Conservation (phyloP, 2,113 vertebrate species). For the Lanius ludovicianus region DNA sequence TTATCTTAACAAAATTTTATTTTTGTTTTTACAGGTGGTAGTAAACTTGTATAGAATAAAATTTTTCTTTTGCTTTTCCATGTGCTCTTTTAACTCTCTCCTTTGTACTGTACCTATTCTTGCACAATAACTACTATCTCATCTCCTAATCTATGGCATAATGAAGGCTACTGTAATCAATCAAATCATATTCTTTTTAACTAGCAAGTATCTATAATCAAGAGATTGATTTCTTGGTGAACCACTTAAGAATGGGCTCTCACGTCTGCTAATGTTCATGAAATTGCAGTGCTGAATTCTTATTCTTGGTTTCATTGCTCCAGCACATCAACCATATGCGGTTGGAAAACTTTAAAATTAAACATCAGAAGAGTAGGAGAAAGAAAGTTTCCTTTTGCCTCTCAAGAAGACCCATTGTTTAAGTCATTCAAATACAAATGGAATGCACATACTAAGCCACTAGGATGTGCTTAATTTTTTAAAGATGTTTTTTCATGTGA, state of each 20-base stretch:
- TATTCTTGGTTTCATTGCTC: slow-evolving; percentile 16
- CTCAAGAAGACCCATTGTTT: slow-evolving; percentile 68
- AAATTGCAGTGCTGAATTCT: slow-evolving; percentile 1
- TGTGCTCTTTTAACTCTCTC: neutral
- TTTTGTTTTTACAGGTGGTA: neutral
- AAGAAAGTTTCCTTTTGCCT: slow-evolving; percentile 56
- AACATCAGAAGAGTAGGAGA: slow-evolving; percentile 52
- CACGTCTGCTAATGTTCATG: neutral
- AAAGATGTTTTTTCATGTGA: slow-evolving; percentile 74
- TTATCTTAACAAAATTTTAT: neutral
- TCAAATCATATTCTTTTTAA: neutral
- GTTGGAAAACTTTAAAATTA: slow-evolving; percentile 63
- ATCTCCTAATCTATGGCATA: neutral
- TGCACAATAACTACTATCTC: neutral
- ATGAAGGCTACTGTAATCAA: neutral
- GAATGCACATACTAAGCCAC: slow-evolving; percentile 65
- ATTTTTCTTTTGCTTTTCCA: neutral
- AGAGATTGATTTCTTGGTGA: neutral
- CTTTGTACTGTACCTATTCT: neutral
- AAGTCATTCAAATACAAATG: slow-evolving; percentile 68
- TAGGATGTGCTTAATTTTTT: slow-evolving; percentile 70
- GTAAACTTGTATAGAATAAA: neutral
- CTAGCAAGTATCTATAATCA: neutral
- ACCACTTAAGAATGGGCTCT: neutral
- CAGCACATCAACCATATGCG: slow-evolving; percentile 18